Percentiles rank a stretch among this genome's conserved stretches.
These are phyloP conservation scores for Xylota segnis DNA, from an alignment of 2,888 invertebrate genomes.

Conservation along the genomic window DNA sequence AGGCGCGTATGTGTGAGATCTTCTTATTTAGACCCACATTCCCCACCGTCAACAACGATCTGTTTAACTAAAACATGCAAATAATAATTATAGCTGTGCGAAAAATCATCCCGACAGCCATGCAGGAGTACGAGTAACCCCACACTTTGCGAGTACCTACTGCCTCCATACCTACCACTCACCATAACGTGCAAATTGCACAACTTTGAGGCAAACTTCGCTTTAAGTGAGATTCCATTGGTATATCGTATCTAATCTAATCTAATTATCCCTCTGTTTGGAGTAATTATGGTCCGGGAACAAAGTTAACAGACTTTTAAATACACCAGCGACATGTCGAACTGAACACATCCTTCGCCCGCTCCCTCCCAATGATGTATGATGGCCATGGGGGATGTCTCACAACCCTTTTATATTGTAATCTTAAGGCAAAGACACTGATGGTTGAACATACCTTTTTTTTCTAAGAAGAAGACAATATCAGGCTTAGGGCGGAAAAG, in stretches of 20 bases:
- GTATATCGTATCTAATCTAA: conserved; percentile 24
- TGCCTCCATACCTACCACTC: background rate
- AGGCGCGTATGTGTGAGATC: background rate
- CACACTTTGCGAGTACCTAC: too few relatives aligned
- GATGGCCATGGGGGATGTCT: conserved; percentile 17
- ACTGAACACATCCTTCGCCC: background rate
- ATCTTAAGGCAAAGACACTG: background rate
- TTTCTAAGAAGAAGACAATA: background rate
- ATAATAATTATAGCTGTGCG: conserved; percentile 17
- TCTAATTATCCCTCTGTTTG: conserved; percentile 28
- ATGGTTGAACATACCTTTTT: background rate
- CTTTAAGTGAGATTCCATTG: conserved; percentile 9
- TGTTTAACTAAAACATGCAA: conserved; percentile 14
- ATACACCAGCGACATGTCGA: conserved; percentile 25
- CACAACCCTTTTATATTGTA: conserved; percentile 9
- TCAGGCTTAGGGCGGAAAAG: background rate
- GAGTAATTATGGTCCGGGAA: conserved; percentile 18
- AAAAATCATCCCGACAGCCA: conserved; percentile 10
- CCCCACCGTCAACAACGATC: conserved; percentile 7
- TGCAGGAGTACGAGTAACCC: too few relatives aligned
- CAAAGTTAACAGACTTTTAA: conserved; percentile 34
- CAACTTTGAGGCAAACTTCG: conserved; percentile 9
- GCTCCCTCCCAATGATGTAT: background rate
- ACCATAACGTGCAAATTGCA: background rate
- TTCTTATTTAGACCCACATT: background rate